phyloP scores from a whole-genome alignment of 2,113 vertebrate species.

The Calypte anna region DNA sequence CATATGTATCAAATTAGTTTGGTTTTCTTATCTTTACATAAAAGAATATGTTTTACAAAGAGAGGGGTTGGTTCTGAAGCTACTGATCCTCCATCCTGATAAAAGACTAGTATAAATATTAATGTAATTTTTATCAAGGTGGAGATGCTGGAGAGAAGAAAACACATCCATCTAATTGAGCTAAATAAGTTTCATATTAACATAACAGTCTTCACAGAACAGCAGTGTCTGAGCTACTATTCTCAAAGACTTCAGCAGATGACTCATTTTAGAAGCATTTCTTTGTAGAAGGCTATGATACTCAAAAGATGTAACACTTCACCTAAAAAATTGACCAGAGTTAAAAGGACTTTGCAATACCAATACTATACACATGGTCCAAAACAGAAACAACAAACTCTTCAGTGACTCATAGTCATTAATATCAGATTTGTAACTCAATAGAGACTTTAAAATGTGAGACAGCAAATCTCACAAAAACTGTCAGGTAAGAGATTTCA shows the following conservation, averaged over 20 bases:
- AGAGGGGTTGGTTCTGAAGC: not conserved
- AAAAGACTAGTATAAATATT: not conserved
- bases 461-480: not conserved
- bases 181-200: not conserved
- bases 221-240: not conserved
- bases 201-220: not conserved
- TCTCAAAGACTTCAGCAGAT: not conserved
- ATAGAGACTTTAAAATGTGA: not conserved
- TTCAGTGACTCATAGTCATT: not conserved
- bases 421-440: not conserved
- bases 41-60: not conserved
- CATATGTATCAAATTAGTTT: not conserved
- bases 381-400: not conserved
- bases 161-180: not conserved
- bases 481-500: not conserved
- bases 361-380: not conserved
- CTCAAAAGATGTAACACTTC: not conserved
- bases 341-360: not conserved
- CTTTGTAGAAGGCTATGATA: not conserved
- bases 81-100: not conserved
- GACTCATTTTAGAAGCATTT: not conserved
- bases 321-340: not conserved
- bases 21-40: not conserved
- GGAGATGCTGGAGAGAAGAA: not conserved
- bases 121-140: not conserved